Percentiles rank a stretch among this genome's conserved stretches.
Conservation (phyloP, 2,113 vertebrate species). For the Deroptyus accipitrinus region DNA sequence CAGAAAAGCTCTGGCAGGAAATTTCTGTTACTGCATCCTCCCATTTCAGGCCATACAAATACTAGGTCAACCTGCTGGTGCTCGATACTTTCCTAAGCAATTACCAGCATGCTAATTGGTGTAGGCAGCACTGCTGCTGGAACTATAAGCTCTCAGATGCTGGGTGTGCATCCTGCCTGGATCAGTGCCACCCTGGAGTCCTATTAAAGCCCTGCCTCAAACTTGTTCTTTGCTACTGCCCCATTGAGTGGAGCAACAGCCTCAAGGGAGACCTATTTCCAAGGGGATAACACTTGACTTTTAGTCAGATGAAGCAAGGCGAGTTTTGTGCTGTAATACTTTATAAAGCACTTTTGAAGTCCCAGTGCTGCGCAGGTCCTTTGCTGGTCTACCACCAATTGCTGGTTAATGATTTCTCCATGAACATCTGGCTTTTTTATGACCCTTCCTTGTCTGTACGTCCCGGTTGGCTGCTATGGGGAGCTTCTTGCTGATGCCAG, state of each 20-base stretch:
- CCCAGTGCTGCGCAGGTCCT: neutral
- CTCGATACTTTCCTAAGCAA: neutral
- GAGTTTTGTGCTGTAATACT: neutral
- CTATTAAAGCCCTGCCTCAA: neutral
- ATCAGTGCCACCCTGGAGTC: neutral
- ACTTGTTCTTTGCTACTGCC: neutral
- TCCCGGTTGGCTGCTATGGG: accelerated
- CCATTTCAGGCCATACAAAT: neutral
- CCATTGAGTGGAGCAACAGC: neutral
- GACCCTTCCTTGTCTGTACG: neutral
- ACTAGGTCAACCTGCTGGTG: neutral
- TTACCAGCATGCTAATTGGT: neutral
- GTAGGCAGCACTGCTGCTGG: neutral
- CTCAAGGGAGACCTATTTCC: neutral
- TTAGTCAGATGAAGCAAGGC: neutral
- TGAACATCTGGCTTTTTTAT: neutral
- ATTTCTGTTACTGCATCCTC: neutral
- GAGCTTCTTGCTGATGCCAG: accelerated
- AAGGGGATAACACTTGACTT: neutral
- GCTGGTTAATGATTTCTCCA: neutral
- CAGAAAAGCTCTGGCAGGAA: neutral
- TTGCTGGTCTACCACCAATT: neutral
- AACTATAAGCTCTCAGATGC: neutral
- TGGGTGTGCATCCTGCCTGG: neutral
- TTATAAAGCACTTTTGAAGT: neutral